phyloP scores from a whole-genome alignment of 2,113 vertebrate genomes.

The Odontophorus gujanensis region DNA sequence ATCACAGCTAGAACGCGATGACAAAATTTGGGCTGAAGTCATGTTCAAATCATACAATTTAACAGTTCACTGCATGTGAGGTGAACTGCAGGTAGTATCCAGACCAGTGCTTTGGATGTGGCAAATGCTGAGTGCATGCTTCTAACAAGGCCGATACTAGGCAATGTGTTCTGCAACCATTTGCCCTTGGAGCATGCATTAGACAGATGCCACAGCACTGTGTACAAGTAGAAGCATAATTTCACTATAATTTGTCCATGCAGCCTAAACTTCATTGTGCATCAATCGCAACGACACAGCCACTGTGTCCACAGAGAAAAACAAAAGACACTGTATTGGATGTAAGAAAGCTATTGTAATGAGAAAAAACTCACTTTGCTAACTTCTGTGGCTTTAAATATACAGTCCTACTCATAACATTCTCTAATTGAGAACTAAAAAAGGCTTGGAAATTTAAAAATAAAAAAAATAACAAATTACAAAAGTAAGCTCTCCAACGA shows the following conservation, averaged over 20 bases:
- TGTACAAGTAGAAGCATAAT: background rate
- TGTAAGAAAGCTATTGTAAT: background rate
- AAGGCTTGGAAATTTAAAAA: background rate
- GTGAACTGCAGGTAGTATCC: background rate
- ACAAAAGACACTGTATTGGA: background rate
- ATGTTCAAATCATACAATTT: background rate
- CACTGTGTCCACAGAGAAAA: background rate
- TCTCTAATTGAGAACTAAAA: conserved; percentile 33
- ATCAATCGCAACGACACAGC: background rate
- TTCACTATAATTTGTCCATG: background rate
- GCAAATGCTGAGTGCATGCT: background rate
- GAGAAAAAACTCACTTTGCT: background rate
- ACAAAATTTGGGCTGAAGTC: background rate
- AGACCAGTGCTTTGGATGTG: background rate
- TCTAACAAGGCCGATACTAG: background rate
- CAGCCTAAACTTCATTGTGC: background rate
- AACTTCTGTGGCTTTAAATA: conserved; percentile 25
- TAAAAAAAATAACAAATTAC: background rate
- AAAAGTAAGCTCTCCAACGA: conserved; percentile 28
- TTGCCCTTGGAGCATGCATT: background rate
- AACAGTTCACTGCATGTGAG: fast-evolving
- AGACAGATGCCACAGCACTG: background rate
- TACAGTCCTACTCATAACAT: background rate
- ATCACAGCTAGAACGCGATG: background rate
- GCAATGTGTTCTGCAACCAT: fast-evolving